Conservation (phyloP, 2,113 vertebrate genomes). For the Brachyhypopomus occidentalis region DNA sequence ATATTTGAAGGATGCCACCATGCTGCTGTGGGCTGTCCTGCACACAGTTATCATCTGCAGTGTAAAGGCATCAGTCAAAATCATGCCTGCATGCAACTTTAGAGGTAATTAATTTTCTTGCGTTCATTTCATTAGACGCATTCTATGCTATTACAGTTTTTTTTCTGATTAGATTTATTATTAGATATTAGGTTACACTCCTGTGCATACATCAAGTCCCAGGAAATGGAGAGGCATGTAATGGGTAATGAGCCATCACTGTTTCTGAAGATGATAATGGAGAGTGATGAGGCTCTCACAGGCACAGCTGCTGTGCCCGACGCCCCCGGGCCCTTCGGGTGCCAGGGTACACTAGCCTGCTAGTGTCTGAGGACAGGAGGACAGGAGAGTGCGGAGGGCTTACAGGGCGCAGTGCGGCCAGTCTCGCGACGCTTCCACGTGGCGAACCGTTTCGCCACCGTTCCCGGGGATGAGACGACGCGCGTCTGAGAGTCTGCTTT, state of each 20-base stretch:
- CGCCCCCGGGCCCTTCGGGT: constrained; percentile 16
- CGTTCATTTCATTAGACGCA: constrained; percentile 12
- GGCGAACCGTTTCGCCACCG: not conserved
- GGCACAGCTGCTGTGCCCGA: not conserved
- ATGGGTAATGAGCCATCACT: constrained; percentile 34
- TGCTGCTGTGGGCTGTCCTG: not conserved
- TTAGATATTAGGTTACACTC: constrained; percentile 33
- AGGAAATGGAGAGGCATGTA: constrained; percentile 25
- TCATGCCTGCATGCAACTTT: constrained; percentile 15
- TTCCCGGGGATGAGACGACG: constrained; percentile 51
- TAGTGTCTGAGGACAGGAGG: constrained; percentile 8
- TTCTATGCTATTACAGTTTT: constrained; percentile 6
- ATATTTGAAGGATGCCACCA: no score
- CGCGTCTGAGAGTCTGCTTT: constrained; percentile 45
- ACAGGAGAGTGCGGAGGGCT: constrained; percentile 10
- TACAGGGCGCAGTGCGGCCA: not conserved
- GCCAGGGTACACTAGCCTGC: not conserved
- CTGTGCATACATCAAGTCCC: constrained; percentile 8
- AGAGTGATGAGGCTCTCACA: constrained; percentile 11
- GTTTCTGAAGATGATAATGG: not conserved
- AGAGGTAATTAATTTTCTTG: not conserved
- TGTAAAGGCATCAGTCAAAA: constrained; percentile 1
- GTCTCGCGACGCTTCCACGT: not conserved
- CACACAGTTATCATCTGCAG: not conserved
- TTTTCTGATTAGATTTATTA: constrained; percentile 22